phyloP scores from a whole-genome alignment of 2,113 vertebrate genomes.

The Myrmecobius fasciatus region DNA sequence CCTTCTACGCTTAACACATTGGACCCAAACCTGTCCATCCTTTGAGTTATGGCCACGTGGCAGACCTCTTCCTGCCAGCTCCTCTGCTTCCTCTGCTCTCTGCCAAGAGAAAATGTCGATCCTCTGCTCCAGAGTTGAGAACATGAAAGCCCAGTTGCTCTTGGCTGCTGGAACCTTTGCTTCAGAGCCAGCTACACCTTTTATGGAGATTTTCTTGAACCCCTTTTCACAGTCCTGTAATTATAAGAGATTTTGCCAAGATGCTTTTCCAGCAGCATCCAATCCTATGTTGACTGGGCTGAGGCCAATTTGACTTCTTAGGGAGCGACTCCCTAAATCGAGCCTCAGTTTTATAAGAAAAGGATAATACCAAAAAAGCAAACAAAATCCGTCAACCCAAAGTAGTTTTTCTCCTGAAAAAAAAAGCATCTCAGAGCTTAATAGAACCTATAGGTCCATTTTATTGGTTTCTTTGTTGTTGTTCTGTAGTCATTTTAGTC shows the following conservation, averaged over 20 bases:
- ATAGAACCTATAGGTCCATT: background rate
- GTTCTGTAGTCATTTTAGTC: background rate
- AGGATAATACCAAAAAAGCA: background rate
- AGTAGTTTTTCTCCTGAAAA: constrained; percentile 11
- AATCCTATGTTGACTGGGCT: constrained; percentile 84
- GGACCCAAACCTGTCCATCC: constrained; percentile 49
- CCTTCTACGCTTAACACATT: background rate
- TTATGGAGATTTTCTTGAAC: constrained; percentile 87
- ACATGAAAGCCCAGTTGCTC: constrained; percentile 86
- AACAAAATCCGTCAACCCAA: constrained; percentile 68
- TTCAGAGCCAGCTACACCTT: constrained; percentile 86
- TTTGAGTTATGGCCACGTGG: constrained; percentile 71
- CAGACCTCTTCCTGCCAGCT: constrained; percentile 72
- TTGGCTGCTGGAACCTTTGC: constrained; percentile 82
- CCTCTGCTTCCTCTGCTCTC: constrained; percentile 79
- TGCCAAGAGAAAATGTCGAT: constrained; percentile 81
- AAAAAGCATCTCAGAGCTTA: background rate
- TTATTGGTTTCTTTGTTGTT: background rate
- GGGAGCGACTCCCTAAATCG: constrained; percentile 62
- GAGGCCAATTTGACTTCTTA: constrained; percentile 72
- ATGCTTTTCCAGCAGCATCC: constrained; percentile 80
- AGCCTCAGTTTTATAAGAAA: constrained; percentile 68
- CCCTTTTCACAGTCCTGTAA: constrained; percentile 81
- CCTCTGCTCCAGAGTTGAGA: constrained; percentile 83
- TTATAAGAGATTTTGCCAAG: constrained; percentile 82